Evolutionary conservation across 2,113 vertebrate species (phyloP).

Genomic region (Mola mola): DNA sequence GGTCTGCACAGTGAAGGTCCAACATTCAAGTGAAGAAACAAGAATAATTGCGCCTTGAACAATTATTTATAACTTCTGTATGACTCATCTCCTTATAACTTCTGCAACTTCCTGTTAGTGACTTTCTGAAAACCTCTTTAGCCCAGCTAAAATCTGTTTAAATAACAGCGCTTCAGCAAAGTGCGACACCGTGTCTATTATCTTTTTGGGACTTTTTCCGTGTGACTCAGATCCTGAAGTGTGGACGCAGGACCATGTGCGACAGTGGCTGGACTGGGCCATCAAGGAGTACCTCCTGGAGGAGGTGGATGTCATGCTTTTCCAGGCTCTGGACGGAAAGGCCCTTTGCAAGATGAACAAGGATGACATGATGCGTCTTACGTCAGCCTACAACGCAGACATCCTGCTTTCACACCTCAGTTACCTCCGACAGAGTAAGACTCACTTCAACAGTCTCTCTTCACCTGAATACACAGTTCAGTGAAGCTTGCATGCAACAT

Average conservation of each 20-base stretch:
- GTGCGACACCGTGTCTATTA: not conserved
- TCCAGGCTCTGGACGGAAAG: slow-evolving; percentile 84
- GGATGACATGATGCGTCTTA: slow-evolving; percentile 86
- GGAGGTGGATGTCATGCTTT: slow-evolving; percentile 82
- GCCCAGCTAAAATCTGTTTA: not conserved
- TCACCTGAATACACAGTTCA: slow-evolving; percentile 1
- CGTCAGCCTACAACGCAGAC: slow-evolving; percentile 85
- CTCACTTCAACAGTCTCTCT: not conserved
- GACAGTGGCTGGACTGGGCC: slow-evolving; percentile 90
- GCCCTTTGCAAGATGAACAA: slow-evolving; percentile 86
- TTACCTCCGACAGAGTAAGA: slow-evolving; percentile 87
- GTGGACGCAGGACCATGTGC: slow-evolving; percentile 87
- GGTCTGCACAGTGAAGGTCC: too few species aligned
- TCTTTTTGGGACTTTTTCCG: not conserved
- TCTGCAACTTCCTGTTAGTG: slow-evolving; percentile 25
- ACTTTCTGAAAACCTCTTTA: not conserved
- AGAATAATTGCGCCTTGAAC: not conserved
- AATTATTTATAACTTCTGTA: not conserved
- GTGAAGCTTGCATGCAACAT: too few species aligned
- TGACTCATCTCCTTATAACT: not conserved
- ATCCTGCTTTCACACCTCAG: slow-evolving; percentile 86
- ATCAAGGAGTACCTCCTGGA: slow-evolving; percentile 86
- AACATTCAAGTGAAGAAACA: not conserved
- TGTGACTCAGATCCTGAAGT: slow-evolving; percentile 79
- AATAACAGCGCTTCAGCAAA: not conserved